Conservation (phyloP, 2,797 vertebrate species). For the Falco berigora region DNA sequence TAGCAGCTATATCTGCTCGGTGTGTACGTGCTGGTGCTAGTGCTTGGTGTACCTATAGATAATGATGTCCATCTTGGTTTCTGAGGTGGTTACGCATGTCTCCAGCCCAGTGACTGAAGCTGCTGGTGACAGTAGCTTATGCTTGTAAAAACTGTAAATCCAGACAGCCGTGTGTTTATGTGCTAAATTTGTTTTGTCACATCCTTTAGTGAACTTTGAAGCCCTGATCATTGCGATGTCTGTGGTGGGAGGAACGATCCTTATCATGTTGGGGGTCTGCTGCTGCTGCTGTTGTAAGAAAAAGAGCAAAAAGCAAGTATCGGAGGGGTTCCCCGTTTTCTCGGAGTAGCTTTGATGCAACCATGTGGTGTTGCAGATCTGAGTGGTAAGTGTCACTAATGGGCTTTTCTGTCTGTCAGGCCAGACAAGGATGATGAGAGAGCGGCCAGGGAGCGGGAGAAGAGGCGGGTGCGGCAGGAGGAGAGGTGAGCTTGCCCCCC, state of each 20-base stretch:
- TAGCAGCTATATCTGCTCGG: neutral
- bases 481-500: constrained; percentile 76
- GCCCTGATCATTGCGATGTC: constrained; percentile 87
- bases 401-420: constrained; percentile 49
- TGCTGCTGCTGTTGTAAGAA: constrained; percentile 83
- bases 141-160: neutral
- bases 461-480: constrained; percentile 81
- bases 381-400: neutral
- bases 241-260: constrained; percentile 77
- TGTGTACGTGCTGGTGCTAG: neutral
- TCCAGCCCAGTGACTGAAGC: neutral
- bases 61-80: neutral
- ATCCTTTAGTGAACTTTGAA: constrained; percentile 87
- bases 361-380: neutral
- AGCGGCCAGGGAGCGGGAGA: constrained; percentile 74
- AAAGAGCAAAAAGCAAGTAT: constrained; percentile 75
- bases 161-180: neutral
- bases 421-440: constrained; percentile 76
- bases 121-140: neutral
- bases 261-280: constrained; percentile 78
- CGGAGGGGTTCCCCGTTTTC: too few relatives aligned
- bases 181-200: neutral
- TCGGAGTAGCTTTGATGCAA: neutral
- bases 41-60: neutral
- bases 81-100: accelerated